Conservation (phyloP, 2,797 vertebrate genomes). For the Chrosomus eos region DNA sequence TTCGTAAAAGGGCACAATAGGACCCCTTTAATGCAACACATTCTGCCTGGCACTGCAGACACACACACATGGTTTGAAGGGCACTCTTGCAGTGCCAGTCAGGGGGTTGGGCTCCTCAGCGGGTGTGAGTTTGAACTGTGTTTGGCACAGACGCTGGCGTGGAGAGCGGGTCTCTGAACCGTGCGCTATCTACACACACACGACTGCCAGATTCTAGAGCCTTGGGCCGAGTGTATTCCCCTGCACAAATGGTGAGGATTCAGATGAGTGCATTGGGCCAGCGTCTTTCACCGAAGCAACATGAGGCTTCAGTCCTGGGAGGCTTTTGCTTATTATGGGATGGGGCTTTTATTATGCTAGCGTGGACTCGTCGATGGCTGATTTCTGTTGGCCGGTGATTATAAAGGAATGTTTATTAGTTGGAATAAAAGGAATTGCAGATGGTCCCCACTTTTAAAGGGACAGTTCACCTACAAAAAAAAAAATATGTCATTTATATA, state of each 20-base stretch:
- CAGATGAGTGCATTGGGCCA: constrained; percentile 44
- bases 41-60: neutral
- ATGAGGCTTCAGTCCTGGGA: constrained; percentile 16
- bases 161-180: constrained; percentile 35
- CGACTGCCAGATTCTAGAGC: constrained; percentile 34
- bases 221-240: constrained; percentile 27
- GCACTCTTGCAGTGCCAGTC: constrained; percentile 32
- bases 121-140: constrained; percentile 55
- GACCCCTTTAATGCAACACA: neutral
- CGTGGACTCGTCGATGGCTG: constrained; percentile 3
- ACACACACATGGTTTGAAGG: constrained; percentile 41
- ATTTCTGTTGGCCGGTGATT: constrained; percentile 12
- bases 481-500: too few relatives aligned
- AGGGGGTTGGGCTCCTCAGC: constrained; percentile 29
- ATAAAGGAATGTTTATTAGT: constrained; percentile 20
- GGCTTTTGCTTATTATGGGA: constrained; percentile 29
- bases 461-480: neutral
- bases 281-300: constrained; percentile 10
- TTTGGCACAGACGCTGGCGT: constrained; percentile 49
- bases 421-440: constrained; percentile 12
- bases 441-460: neutral
- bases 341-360: constrained; percentile 35
- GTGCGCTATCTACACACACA: constrained; percentile 34
- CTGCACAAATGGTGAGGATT: constrained; percentile 49
- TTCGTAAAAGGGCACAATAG: neutral